Evolutionary conservation across 2,113 vertebrate species (phyloP).

Genomic region (Paedocypris sp.): DNA sequence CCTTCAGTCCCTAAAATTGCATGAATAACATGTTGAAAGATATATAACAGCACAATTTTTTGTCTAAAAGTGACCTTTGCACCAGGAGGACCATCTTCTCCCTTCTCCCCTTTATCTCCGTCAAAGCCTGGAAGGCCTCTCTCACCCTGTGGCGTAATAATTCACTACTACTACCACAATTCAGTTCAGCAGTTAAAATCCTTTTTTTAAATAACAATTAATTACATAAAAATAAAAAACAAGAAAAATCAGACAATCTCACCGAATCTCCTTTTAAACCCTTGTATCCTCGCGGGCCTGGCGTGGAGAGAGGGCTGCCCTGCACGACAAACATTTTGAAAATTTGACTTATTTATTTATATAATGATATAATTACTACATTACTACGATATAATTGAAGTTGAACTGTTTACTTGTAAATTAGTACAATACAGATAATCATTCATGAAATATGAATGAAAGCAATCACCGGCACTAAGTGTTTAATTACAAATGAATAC

Average conservation of each 20-base stretch:
- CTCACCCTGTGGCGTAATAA: conserved; percentile 59
- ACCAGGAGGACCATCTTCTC: conserved; percentile 76
- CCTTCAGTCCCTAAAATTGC: conserved; percentile 67
- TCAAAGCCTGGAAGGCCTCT: conserved; percentile 74
- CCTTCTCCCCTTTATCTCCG: conserved; percentile 90
- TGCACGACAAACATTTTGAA: conserved; percentile 40
- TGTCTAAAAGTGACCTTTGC: conserved; percentile 64
- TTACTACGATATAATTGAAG: too few species aligned
- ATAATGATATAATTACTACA: too few species aligned
- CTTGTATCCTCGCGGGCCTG: conserved; percentile 74
- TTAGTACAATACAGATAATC: neutral
- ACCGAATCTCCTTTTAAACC: conserved; percentile 74
- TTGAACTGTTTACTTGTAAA: too few species aligned
- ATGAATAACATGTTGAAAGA: neutral
- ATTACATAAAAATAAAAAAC: too few species aligned
- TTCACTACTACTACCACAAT: too few species aligned
- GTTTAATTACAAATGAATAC: too few species aligned
- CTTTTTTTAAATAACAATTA: too few species aligned
- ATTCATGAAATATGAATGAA: too few species aligned
- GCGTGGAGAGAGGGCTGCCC: conserved; percentile 63
- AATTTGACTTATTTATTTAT: too few species aligned
- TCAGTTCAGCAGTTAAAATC: too few species aligned
- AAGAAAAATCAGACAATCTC: conserved; percentile 28
- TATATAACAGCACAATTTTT: too few species aligned
- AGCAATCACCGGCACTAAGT: too few species aligned